Evolutionary conservation across 1,140 invertebrate species (phyloP).

Genomic region (Macrostomum lignano): DNA sequence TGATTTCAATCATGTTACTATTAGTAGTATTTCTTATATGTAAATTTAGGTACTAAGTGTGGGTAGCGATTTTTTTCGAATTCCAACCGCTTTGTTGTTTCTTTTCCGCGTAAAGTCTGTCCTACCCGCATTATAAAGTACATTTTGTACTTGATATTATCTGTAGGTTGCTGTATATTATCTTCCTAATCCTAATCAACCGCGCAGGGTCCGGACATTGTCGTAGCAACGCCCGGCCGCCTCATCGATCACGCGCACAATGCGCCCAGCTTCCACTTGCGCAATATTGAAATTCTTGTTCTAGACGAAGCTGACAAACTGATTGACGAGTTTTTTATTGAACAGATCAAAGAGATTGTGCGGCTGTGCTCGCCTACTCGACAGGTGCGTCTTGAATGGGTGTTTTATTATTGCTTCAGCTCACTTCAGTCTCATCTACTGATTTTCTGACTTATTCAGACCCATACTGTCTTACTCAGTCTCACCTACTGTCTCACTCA

Average conservation of each 20-base stretch:
- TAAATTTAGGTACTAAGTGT: slow-evolving; percentile 88
- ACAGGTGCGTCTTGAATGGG: too few species aligned
- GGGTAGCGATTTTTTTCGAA: too few species aligned
- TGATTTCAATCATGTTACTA: too few species aligned
- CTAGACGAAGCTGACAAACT: slow-evolving; percentile 84
- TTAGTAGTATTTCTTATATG: too few species aligned
- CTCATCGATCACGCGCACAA: slow-evolving; percentile 88
- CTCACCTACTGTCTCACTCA: too few species aligned
- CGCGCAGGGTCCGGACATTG: slow-evolving; percentile 71
- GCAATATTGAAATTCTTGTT: slow-evolving; percentile 68
- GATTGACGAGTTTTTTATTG: slow-evolving; percentile 87
- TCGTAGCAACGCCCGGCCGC: slow-evolving; percentile 85
- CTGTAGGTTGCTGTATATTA: slow-evolving; percentile 89
- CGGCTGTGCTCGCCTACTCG: slow-evolving; percentile 50
- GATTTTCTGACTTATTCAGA: slow-evolving; percentile 76
- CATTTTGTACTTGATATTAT: too few species aligned
- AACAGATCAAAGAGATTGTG: slow-evolving; percentile 82
- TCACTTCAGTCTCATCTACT: too few species aligned
- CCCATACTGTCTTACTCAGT: too few species aligned
- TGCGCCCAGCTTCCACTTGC: slow-evolving; percentile 60
- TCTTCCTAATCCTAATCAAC: slow-evolving; percentile 96
- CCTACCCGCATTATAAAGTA: too few species aligned
- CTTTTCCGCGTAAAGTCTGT: too few species aligned
- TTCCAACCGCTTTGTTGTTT: too few species aligned
- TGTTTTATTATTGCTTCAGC: too few species aligned